Evolutionary conservation across 2,797 vertebrate species (phyloP).

Genomic region (Melanotaenia trifasciata): DNA sequence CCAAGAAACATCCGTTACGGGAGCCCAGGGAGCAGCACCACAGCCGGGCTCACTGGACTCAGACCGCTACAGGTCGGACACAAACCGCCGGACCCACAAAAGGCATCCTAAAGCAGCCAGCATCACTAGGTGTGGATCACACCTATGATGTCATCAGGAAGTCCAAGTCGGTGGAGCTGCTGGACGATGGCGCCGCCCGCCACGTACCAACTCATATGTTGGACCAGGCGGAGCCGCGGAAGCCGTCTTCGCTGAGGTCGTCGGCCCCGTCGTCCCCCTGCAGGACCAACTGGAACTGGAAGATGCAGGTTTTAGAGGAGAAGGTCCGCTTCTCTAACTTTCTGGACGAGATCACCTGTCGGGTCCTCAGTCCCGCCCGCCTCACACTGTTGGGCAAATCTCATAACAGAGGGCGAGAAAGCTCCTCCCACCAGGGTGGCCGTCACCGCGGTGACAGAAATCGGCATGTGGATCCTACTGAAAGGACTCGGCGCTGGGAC

Average conservation of each 20-base stretch:
- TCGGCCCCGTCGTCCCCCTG: constrained; percentile 8
- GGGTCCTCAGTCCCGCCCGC: constrained; percentile 84
- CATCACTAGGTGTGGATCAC: constrained; percentile 34
- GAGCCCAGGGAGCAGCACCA: neutral
- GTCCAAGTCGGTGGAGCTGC: constrained; percentile 79
- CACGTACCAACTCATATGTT: constrained; percentile 39
- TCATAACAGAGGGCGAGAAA: constrained; percentile 8
- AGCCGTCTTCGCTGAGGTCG: neutral
- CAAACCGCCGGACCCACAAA: constrained; percentile 46
- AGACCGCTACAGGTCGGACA: too few relatives aligned
- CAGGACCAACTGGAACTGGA: constrained; percentile 55
- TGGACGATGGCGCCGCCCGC: constrained; percentile 44
- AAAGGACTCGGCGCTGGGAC: constrained; percentile 68
- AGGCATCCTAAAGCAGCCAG: constrained; percentile 85
- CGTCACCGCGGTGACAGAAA: constrained; percentile 15
- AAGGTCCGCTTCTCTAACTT: constrained; percentile 90
- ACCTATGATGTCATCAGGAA: constrained; percentile 77
- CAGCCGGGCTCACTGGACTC: neutral
- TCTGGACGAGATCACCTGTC: constrained; percentile 88
- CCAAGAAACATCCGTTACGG: constrained; percentile 59
- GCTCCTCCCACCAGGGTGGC: constrained; percentile 8
- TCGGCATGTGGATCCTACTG: constrained; percentile 15
- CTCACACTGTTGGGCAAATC: constrained; percentile 61
- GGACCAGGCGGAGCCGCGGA: constrained; percentile 33
- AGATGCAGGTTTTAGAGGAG: constrained; percentile 78